Evolutionary conservation across 2,888 invertebrate species (phyloP).

Genomic region (Scelioninae gen. 1): DNA sequence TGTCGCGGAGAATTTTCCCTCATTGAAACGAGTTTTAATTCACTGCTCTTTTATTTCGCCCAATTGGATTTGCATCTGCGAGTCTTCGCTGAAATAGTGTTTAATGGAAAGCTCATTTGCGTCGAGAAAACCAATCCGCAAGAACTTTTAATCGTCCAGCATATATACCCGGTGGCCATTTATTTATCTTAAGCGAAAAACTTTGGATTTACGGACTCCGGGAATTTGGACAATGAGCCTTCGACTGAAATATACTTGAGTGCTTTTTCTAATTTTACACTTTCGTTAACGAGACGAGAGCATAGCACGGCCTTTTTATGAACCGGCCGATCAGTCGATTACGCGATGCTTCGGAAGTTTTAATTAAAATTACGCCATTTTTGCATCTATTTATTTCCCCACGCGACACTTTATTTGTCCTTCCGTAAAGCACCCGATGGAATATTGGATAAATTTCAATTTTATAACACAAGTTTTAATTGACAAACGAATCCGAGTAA

Average conservation of each 20-base stretch:
- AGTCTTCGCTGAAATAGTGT: constrained; percentile 58
- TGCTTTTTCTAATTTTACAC: constrained; percentile 20
- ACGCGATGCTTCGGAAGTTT: neutral
- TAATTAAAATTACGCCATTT: constrained; percentile 20
- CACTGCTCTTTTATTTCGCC: constrained; percentile 57
- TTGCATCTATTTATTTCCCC: neutral
- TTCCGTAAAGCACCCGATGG: neutral
- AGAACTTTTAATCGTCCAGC: constrained; percentile 65
- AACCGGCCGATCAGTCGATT: neutral
- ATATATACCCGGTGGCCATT: constrained; percentile 49
- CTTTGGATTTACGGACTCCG: constrained; percentile 47
- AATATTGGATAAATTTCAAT: neutral
- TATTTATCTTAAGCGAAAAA: constrained; percentile 67
- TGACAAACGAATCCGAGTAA: neutral
- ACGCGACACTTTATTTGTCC: neutral
- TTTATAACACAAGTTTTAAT: constrained; percentile 5
- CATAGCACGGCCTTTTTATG: neutral
- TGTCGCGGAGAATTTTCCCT: constrained; percentile 47
- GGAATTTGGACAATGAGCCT: constrained; percentile 42
- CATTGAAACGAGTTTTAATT: constrained; percentile 63
- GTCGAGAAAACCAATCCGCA: constrained; percentile 60
- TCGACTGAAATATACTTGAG: constrained; percentile 31
- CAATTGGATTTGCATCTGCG: constrained; percentile 68
- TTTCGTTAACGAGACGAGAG: constrained; percentile 17
- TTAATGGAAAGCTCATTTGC: constrained; percentile 69